Conservation (phyloP, 2,888 invertebrate genomes). For the Drosophila peninsularis region DNA sequence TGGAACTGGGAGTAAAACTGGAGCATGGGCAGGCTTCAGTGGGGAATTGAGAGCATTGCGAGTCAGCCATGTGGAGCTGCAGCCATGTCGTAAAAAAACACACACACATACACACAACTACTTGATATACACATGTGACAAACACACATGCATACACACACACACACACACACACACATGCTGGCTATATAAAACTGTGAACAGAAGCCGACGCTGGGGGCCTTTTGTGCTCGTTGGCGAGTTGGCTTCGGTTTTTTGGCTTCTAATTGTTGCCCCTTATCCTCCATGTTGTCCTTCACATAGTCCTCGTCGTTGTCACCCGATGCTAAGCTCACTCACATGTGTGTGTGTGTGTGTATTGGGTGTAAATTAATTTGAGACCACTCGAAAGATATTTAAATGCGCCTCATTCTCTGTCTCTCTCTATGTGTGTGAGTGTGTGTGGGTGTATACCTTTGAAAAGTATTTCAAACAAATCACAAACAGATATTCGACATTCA, state of each 20-base stretch:
- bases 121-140: conserved; percentile 39
- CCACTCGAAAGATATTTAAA: conserved; percentile 72
- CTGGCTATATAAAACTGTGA: conserved; percentile 20
- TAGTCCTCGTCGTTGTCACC: conserved; percentile 54
- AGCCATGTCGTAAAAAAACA: conserved; percentile 28
- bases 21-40: conserved; percentile 13
- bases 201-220: conserved; percentile 55
- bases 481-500: conserved; percentile 78
- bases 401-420: conserved; percentile 23
- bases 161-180: conserved; percentile 14
- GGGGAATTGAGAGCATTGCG: conserved; percentile 40
- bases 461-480: conserved; percentile 80
- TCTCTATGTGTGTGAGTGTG: conserved; percentile 10
- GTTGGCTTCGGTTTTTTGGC: conserved; percentile 68
- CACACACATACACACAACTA: conserved; percentile 28
- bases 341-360: conserved; percentile 46
- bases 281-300: background rate
- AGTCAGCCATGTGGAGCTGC: conserved; percentile 57
- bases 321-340: conserved; percentile 42
- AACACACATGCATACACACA: background rate
- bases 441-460: conserved; percentile 40
- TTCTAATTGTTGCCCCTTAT: conserved; percentile 64
- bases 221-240: conserved; percentile 63
- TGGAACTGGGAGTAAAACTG: background rate
- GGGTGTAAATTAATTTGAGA: conserved; percentile 76